phyloP scores from a whole-genome alignment of 2,888 invertebrate genomes.

The Eupithecia exiguata region DNA sequence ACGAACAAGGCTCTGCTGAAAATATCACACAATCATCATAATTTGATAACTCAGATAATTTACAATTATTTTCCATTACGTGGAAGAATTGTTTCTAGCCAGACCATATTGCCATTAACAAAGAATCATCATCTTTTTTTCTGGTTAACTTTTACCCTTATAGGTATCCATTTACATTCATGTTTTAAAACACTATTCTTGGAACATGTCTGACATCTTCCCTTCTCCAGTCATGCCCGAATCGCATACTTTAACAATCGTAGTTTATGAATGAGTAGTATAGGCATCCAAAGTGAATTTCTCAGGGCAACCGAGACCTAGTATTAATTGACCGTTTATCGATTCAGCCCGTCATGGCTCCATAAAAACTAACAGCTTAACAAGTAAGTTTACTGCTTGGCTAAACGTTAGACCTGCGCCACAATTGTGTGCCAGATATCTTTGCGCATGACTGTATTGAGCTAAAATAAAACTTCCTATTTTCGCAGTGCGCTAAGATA shows the following conservation, averaged over 20 bases:
- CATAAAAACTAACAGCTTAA: background rate
- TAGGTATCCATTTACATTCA: background rate
- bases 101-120: too few relatives aligned
- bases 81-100: too few relatives aligned
- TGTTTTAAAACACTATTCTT: background rate
- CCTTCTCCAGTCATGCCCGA: background rate
- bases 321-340: background rate
- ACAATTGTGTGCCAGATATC: background rate
- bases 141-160: background rate
- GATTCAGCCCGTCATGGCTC: background rate
- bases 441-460: background rate
- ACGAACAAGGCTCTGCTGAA: too few relatives aligned
- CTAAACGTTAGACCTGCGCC: background rate
- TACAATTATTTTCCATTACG: too few relatives aligned
- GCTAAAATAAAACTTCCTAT: background rate
- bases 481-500: background rate
- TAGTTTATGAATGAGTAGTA: background rate
- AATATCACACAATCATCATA: too few relatives aligned
- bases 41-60: too few relatives aligned
- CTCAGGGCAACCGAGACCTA: background rate
- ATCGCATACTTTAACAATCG: background rate
- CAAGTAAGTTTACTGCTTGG: background rate
- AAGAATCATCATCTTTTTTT: too few relatives aligned
- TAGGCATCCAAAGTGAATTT: background rate
- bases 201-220: background rate